Base-by-base conservation (phyloP, 2,113 vertebrate genomes). In the Anoura caudifer region DNA sequence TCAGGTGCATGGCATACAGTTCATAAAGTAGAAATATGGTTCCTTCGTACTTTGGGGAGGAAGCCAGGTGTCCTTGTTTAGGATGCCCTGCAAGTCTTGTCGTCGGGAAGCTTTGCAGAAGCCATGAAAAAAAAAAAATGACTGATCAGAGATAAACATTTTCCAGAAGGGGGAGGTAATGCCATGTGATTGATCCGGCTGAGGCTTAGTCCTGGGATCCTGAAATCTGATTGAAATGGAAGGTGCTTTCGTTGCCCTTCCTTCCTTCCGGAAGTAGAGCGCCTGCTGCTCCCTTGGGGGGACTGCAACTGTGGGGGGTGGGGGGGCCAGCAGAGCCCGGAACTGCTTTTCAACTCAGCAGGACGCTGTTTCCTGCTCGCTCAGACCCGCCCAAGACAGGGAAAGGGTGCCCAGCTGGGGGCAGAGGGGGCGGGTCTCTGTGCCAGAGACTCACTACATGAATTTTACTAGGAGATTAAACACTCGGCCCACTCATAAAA, bases 391-490 rank as follows among this genome's bases (percentile, higher is more conserved):
- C 79, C 43, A 47, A 94, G 52, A 47, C 75, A 90, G 73, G 59
- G 84, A 90, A 77, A 76, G 75, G 70, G 70, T 76, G 76, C 80
- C 90, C 77, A 72, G n/a, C 73, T 52, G 4, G 63, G 63, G 43
- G 28, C n/a, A n/a, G n/a, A n/a, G n/a, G n/a, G n/a, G n/a, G n/a
- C n/a, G n/a, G n/a, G n/a, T n/a, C 31, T 90, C 28, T 56, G 41
- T 91, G 92, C 95, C 92, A 94, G 85, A 93, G 76, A 96, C 38
- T 86, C 95, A 91, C 28, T 96, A 79, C 94, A 70, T 65, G 50
- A 97, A 83, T 97, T 93, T 95, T 93, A 83, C 81, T 79, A 38
- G 63, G 47, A 95, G 87, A 94, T 79, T 92, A 72, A 95, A 97
- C 92, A 91, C 5, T 61, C 89, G 81, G 61, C 38, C 31, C 12